phyloP scores from a whole-genome alignment of 2,113 vertebrate species.

The Murina feae region DNA sequence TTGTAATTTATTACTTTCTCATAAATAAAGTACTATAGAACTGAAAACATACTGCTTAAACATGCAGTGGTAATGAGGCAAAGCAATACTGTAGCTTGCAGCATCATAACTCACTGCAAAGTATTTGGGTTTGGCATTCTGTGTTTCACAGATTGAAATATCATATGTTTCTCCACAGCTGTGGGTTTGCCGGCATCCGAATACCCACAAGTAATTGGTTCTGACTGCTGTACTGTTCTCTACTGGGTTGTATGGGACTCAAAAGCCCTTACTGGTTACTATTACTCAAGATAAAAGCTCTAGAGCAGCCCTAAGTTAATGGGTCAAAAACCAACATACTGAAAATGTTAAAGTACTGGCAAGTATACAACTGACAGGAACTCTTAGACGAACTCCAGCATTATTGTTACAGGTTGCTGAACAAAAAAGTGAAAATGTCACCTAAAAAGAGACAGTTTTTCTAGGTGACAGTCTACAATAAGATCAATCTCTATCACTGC shows the following conservation, averaged over 20 bases:
- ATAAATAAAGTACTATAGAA: slow-evolving; percentile 7
- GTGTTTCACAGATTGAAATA: background rate
- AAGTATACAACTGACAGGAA: slow-evolving; percentile 45
- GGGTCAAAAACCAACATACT: slow-evolving; percentile 54
- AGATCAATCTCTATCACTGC: background rate
- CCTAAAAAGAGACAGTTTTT: background rate
- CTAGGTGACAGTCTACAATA: slow-evolving; percentile 16
- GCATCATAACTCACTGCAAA: background rate
- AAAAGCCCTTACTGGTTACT: slow-evolving; percentile 48
- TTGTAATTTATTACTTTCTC: slow-evolving; percentile 36
- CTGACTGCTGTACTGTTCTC: slow-evolving; percentile 12
- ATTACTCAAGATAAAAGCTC: slow-evolving; percentile 51
- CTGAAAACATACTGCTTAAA: slow-evolving; percentile 37
- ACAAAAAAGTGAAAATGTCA: background rate
- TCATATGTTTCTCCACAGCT: slow-evolving; percentile 13
- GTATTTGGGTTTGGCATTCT: background rate
- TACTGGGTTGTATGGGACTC: background rate
- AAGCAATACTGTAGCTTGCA: background rate
- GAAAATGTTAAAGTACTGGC: slow-evolving; percentile 43
- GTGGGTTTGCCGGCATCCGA: background rate
- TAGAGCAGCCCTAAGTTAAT: slow-evolving; percentile 25
- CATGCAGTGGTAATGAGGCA: slow-evolving; percentile 42
- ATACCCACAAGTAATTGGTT: slow-evolving; percentile 59
- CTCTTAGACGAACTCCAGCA: background rate
- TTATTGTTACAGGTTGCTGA: slow-evolving; percentile 12